Percentiles rank a stretch among this genome's conserved stretches.
Evolutionary conservation across 2,888 invertebrate genomes (phyloP).

Genomic region (Bellardia pandia): DNA sequence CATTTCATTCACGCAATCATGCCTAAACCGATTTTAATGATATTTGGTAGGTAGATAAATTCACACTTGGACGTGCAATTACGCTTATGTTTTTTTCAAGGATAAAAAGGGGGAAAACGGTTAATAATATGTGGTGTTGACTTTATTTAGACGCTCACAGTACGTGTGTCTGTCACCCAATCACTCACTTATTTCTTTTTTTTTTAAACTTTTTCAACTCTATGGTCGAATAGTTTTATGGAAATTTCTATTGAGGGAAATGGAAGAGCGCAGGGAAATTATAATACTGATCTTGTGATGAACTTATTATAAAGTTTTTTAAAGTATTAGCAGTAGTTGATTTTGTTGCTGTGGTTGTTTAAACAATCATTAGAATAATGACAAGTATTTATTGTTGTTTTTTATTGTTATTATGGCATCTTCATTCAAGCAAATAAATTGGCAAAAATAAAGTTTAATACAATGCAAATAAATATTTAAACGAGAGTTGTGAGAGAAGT

Average conservation of each 20-base stretch:
- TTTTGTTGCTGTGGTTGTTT: background rate
- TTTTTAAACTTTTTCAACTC: background rate
- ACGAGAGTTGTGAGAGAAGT: background rate
- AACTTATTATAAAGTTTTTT: slow-evolving; percentile 22
- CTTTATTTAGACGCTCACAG: too few species aligned
- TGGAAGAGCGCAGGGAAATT: background rate
- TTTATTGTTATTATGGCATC: slow-evolving; percentile 17
- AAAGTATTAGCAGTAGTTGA: background rate
- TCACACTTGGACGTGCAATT: too few species aligned
- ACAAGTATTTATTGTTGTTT: slow-evolving; percentile 4
- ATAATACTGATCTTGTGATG: background rate
- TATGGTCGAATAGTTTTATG: background rate
- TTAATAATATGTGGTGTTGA: too few species aligned
- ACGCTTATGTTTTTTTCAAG: too few species aligned
- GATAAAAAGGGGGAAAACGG: too few species aligned
- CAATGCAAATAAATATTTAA: background rate
- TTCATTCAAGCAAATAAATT: slow-evolving; percentile 37
- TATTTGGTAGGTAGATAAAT: too few species aligned
- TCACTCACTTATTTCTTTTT: background rate
- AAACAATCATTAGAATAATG: slow-evolving; percentile 13
- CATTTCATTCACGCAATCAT: too few species aligned
- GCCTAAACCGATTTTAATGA: too few species aligned
- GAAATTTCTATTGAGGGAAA: background rate
- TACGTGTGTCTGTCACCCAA: background rate
- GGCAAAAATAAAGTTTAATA: background rate